These are phyloP conservation scores for Distichodus sexfasciatus DNA, from an alignment of 2,797 vertebrate genomes.

Conservation along the genomic window DNA sequence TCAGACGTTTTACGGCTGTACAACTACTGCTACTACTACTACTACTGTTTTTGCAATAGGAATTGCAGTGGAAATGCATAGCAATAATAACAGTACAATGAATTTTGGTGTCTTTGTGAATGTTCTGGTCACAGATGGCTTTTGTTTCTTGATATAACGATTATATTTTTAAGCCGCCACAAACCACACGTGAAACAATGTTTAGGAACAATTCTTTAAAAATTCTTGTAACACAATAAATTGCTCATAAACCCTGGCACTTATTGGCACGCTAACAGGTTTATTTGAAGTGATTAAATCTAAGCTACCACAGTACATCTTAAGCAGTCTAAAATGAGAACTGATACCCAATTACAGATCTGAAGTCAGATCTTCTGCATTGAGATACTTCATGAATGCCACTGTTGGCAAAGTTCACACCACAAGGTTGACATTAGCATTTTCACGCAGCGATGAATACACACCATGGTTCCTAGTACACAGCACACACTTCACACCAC, in stretches of 20 bases:
- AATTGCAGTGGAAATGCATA: no score
- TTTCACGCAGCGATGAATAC: constrained; percentile 19
- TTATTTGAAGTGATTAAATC: no score
- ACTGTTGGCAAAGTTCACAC: constrained; percentile 18
- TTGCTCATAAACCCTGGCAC: neutral
- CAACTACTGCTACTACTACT: neutral
- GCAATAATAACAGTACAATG: no score
- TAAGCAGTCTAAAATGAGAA: no score
- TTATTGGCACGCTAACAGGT: no score
- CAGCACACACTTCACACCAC: constrained; percentile 2
- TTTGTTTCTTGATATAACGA: no score
- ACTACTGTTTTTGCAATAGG: no score
- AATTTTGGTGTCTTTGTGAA: no score
- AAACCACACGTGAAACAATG: neutral
- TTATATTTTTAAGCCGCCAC: no score
- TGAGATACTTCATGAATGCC: neutral
- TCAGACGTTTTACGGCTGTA: no score
- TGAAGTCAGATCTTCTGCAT: neutral
- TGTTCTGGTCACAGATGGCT: no score
- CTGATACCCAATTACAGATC: neutral
- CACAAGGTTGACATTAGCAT: neutral
- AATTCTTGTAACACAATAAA: neutral
- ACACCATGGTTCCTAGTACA: neutral
- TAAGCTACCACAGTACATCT: no score
- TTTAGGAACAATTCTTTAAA: neutral